Conservation (phyloP, 1,140 invertebrate species). For the Maconellicoccus hirsutus region DNA sequence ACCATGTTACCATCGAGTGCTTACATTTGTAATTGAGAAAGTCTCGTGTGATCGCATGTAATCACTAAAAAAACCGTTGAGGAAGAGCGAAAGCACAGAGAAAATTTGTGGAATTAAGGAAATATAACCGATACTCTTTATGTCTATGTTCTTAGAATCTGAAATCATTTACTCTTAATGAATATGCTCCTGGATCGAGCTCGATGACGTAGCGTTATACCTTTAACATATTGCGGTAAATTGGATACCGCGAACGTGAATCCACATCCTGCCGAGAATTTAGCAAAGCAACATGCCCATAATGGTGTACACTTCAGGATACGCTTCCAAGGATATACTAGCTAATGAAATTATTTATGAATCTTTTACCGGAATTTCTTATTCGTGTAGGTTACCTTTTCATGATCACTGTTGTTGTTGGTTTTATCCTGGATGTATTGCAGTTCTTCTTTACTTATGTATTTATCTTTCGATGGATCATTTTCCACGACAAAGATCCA, state of each 20-base stretch:
- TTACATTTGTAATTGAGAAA: background rate
- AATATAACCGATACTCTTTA: background rate
- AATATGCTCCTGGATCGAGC: too few relatives aligned
- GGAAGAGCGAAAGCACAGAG: background rate
- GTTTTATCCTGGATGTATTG: background rate
- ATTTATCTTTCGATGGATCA: background rate
- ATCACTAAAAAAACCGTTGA: background rate
- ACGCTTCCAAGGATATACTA: conserved; percentile 52
- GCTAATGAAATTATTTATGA: background rate
- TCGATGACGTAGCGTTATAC: too few relatives aligned
- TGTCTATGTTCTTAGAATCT: background rate
- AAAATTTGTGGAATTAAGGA: background rate
- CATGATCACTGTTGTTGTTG: background rate
- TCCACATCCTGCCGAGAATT: background rate
- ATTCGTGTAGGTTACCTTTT: background rate
- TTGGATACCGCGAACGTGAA: background rate
- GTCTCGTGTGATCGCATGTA: background rate
- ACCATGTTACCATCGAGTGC: too few relatives aligned
- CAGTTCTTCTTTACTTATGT: background rate
- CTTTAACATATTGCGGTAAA: background rate
- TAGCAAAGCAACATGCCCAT: conserved; percentile 47
- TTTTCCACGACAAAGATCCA: background rate
- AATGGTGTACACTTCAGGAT: conserved; percentile 76
- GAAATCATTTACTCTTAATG: background rate
- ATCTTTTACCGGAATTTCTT: background rate